Conservation (phyloP, 1,140 invertebrate genomes). For the Prorops nasuta region DNA sequence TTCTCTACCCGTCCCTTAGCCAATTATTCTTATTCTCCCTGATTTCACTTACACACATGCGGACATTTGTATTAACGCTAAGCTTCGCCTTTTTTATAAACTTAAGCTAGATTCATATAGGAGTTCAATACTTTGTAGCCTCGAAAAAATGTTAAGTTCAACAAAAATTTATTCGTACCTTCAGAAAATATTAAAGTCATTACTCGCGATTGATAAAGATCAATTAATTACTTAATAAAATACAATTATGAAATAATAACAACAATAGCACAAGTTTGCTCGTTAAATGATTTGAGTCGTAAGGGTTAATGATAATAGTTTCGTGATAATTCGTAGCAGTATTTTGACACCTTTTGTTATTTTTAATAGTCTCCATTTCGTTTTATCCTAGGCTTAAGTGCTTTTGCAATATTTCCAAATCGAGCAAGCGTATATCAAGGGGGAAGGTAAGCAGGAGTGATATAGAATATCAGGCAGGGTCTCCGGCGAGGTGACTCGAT, state of each 20-base stretch:
- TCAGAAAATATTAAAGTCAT: conserved; percentile 28
- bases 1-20: conserved; percentile 1
- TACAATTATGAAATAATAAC: conserved; percentile 30
- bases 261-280: conserved; percentile 20
- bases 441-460: neutral
- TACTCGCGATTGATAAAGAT: conserved; percentile 17
- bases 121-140: conserved; percentile 16
- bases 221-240: conserved; percentile 29
- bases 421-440: neutral
- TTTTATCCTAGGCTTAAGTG: conserved; percentile 31
- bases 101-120: conserved; percentile 16
- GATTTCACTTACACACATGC: no score
- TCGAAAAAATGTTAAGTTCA: conserved; percentile 28
- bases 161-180: conserved; percentile 21
- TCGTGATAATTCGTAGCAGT: conserved; percentile 42
- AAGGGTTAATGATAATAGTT: conserved; percentile 33
- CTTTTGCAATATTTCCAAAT: conserved; percentile 44
- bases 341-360: conserved; percentile 46
- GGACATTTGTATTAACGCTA: conserved; percentile 20
- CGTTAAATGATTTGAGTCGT: conserved; percentile 27
- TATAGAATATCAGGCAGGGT: no score
- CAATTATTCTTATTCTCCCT: conserved; percentile 7
- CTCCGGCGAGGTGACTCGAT: no score
- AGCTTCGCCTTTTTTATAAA: conserved; percentile 5
- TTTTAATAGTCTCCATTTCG: conserved; percentile 29